Conservation (phyloP, 2,797 vertebrate genomes). For the Coregonus suidteri region DNA sequence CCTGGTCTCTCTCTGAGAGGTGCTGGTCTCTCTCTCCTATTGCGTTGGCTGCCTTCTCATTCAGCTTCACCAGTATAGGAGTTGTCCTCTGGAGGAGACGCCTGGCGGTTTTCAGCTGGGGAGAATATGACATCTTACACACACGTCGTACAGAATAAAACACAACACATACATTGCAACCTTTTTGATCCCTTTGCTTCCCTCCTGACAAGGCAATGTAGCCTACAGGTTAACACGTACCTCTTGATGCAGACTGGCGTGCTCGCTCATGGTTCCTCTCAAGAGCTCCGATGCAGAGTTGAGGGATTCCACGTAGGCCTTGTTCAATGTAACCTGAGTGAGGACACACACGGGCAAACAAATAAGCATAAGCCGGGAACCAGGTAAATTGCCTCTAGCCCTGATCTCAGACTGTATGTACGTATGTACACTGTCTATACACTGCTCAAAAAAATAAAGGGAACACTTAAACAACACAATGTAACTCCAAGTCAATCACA, state of each 20-base stretch:
- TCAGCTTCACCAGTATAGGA: slow-evolving; percentile 70
- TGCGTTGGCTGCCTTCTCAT: slow-evolving; percentile 69
- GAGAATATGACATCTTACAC: too few relatives aligned
- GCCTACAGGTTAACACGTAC: slow-evolving; percentile 36
- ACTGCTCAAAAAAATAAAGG: too few relatives aligned
- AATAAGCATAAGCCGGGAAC: background rate
- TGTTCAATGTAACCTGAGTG: slow-evolving; percentile 73
- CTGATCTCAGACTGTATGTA: background rate
- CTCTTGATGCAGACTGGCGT: slow-evolving; percentile 57
- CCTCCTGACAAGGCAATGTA: too few relatives aligned
- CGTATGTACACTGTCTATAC: background rate
- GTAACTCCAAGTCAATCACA: too few relatives aligned
- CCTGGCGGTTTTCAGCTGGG: slow-evolving; percentile 64
- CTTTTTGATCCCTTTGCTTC: too few relatives aligned
- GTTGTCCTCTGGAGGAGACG: slow-evolving; percentile 65
- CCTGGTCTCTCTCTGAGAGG: slow-evolving; percentile 57
- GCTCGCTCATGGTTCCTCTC: slow-evolving; percentile 70
- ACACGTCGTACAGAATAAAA: background rate
- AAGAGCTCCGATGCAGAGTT: slow-evolving; percentile 64
- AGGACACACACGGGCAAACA: slow-evolving; percentile 11
- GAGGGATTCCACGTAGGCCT: slow-evolving; percentile 44
- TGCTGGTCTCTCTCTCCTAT: slow-evolving; percentile 59
- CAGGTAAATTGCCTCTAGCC: background rate
- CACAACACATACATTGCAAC: background rate
- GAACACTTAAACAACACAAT: too few relatives aligned